These are phyloP conservation scores for Athene noctua DNA, from an alignment of 2,113 vertebrate genomes.

Conservation along the genomic window DNA sequence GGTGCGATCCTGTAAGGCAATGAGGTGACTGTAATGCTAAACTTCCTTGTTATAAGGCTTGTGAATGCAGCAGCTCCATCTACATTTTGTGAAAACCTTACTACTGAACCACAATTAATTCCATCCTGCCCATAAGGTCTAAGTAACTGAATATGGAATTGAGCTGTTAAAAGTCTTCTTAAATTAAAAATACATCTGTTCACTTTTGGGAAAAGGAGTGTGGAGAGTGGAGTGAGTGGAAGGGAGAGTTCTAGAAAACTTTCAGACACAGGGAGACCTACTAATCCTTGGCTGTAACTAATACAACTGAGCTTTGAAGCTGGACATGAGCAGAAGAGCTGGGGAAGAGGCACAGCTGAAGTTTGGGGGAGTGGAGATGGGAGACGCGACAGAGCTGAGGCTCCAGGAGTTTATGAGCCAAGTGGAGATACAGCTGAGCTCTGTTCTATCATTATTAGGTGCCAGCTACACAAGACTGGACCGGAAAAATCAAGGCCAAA, in stretches of 20 bases:
- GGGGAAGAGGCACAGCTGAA: not conserved
- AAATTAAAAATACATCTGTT: conserved; percentile 55
- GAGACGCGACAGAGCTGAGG: accelerated
- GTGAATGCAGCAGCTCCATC: not conserved
- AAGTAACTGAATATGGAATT: not conserved
- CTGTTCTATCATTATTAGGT: not conserved
- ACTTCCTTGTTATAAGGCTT: not conserved
- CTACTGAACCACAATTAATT: not conserved
- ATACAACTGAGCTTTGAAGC: not conserved
- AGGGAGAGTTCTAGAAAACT: not conserved
- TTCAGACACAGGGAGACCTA: not conserved
- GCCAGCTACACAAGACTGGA: not conserved
- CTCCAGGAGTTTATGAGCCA: not conserved
- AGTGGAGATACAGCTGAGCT: not conserved
- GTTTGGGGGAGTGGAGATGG: not conserved
- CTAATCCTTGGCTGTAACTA: not conserved
- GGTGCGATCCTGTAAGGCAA: not conserved
- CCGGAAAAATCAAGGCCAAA: not conserved
- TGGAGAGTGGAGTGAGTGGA: not conserved
- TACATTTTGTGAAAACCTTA: not conserved
- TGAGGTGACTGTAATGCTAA: not conserved
- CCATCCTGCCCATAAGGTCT: not conserved
- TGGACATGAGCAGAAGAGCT: not conserved
- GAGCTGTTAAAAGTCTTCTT: not conserved
- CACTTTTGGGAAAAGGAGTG: not conserved